A percentile compares a stretch with the other conserved stretches of the same genome.
phyloP scores from a whole-genome alignment of 2,888 invertebrate genomes.

The Brenthis ino region DNA sequence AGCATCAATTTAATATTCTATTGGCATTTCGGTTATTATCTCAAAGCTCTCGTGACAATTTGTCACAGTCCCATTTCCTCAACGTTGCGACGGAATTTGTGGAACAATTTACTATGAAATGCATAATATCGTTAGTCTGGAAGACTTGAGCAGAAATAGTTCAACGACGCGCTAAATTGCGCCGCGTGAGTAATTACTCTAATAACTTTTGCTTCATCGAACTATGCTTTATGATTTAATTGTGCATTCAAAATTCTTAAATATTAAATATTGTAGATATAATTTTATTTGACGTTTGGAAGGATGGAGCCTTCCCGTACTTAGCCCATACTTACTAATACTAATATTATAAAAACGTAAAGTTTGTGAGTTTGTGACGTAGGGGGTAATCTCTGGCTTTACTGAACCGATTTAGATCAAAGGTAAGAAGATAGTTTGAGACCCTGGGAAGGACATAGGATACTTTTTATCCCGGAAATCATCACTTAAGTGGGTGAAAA shows the following conservation, averaged over 20 bases:
- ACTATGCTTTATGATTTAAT: background rate
- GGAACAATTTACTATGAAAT: conserved; percentile 27
- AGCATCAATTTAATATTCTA: background rate
- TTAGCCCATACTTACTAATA: too few species aligned
- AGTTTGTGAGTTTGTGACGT: too few species aligned
- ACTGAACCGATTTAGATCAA: too few species aligned
- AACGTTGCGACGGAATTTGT: conserved; percentile 3
- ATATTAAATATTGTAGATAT: background rate
- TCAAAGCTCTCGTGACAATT: conserved; percentile 11
- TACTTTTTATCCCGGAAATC: too few species aligned
- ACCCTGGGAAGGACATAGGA: too few species aligned
- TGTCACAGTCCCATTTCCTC: conserved; percentile 12
- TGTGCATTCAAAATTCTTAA: background rate
- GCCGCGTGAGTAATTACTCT: conserved; percentile 13
- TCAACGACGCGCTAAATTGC: conserved; percentile 6
- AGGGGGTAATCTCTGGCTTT: too few species aligned
- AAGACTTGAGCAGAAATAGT: conserved; percentile 20
- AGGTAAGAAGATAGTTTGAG: too few species aligned
- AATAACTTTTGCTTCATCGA: conserved; percentile 5
- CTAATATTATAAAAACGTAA: too few species aligned
- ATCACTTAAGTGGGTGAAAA: too few species aligned
- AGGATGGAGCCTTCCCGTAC: too few species aligned
- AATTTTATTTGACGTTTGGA: too few species aligned
- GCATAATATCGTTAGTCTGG: conserved; percentile 25
- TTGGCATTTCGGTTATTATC: conserved; percentile 5